Conservation (phyloP, 2,888 invertebrate genomes). For the Gari tellinella region DNA sequence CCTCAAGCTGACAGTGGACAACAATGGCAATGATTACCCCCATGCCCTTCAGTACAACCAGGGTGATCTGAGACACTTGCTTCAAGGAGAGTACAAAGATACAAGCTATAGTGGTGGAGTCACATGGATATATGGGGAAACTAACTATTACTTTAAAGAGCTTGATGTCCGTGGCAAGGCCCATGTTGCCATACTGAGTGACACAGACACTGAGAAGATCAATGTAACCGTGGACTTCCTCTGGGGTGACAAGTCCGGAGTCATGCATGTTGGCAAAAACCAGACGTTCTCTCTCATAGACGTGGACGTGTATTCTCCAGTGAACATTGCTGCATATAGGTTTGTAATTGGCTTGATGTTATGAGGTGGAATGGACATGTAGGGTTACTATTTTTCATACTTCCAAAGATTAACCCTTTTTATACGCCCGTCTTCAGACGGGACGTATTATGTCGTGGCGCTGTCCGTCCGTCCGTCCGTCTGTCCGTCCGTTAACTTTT, state of each 20-base stretch:
- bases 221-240: conserved; percentile 51
- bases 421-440: too few relatives aligned
- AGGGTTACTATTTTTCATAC: too few relatives aligned
- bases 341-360: too few relatives aligned
- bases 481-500: too few relatives aligned
- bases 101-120: conserved; percentile 68
- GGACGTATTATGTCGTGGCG: too few relatives aligned
- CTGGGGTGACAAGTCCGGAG: conserved; percentile 71
- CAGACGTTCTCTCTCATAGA: conserved; percentile 67
- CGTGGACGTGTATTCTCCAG: conserved; percentile 71
- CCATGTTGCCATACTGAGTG: conserved; percentile 73
- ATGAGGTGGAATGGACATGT: too few relatives aligned
- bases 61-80: conserved; percentile 63
- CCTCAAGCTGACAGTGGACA: conserved; percentile 62
- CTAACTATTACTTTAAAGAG: conserved; percentile 58
- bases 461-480: too few relatives aligned
- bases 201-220: conserved; percentile 56
- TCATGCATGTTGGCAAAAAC: conserved; percentile 68
- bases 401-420: too few relatives aligned
- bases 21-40: conserved; percentile 69
- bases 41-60: conserved; percentile 39
- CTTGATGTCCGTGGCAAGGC: conserved; percentile 70
- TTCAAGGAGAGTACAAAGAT: conserved; percentile 66
- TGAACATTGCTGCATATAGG: conserved; percentile 74
- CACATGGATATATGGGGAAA: conserved; percentile 69